These are phyloP conservation scores for Globodera ellingtonae DNA, from an alignment of 1,140 invertebrate genomes.

Conservation along the genomic window DNA sequence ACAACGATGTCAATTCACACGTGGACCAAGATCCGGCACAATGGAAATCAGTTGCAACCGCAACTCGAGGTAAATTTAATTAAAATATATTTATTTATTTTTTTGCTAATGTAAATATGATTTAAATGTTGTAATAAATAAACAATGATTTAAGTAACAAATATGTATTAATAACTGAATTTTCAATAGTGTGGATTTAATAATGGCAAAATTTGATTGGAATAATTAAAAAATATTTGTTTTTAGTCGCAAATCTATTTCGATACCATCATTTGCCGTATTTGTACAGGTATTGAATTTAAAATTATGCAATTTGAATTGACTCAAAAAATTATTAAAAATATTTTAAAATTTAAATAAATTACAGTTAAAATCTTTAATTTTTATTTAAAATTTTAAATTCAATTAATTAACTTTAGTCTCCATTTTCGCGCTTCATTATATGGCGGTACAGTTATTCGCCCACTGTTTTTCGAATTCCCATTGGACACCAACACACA, in stretches of 20 bases:
- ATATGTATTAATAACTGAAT: no score
- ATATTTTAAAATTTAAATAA: no score
- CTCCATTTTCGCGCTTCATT: slow-evolving; percentile 49
- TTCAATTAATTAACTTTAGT: slow-evolving; percentile 8
- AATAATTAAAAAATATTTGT: background rate
- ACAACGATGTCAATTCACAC: slow-evolving; percentile 45
- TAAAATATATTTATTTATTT: background rate
- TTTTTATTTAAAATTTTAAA: background rate
- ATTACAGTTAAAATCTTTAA: background rate
- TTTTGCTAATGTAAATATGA: slow-evolving; percentile 48
- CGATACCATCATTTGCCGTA: slow-evolving; percentile 63
- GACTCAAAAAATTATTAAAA: background rate
- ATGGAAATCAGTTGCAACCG: slow-evolving; percentile 61
- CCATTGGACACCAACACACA: slow-evolving; percentile 38
- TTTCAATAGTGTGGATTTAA: no score
- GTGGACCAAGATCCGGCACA: slow-evolving; percentile 58
- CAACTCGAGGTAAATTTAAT: slow-evolving; percentile 41
- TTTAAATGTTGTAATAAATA: no score
- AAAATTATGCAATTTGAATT: background rate
- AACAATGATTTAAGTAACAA: no score
- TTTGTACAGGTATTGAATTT: slow-evolving; percentile 50
- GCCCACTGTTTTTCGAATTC: slow-evolving; percentile 63
- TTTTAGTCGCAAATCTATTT: slow-evolving; percentile 57
- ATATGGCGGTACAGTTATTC: slow-evolving; percentile 56
- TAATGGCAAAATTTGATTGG: background rate